These are phyloP conservation scores for Ahaetulla prasina DNA, from an alignment of 2,113 vertebrate genomes.

Conservation along the genomic window DNA sequence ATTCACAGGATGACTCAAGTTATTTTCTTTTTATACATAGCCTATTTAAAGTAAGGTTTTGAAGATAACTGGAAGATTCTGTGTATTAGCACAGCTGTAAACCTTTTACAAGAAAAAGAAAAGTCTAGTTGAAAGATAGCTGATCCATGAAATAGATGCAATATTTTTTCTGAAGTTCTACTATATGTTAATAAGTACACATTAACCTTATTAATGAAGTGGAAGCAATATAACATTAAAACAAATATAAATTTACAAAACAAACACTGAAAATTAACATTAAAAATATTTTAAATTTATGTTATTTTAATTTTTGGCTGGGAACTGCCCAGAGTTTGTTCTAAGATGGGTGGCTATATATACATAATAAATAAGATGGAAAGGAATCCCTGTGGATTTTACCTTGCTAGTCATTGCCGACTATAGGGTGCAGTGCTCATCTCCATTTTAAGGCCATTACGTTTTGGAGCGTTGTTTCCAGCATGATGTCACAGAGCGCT, in stretches of 20 bases:
- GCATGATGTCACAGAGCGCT: not conserved
- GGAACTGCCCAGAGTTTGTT: not conserved
- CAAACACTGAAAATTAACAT: not conserved
- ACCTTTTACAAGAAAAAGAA: not conserved
- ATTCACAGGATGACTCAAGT: not conserved
- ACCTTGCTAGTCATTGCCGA: no score
- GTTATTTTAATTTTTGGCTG: not conserved
- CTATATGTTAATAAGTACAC: not conserved
- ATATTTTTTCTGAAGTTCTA: not conserved
- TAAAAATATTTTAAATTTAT: not conserved
- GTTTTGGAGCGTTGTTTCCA: not conserved
- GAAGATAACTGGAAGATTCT: not conserved
- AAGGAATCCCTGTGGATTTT: not conserved
- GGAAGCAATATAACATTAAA: not conserved
- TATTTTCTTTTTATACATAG: not conserved
- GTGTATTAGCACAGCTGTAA: not conserved
- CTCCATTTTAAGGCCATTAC: not conserved
- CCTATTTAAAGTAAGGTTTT: not conserved
- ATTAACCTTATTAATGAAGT: not conserved
- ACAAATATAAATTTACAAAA: not conserved
- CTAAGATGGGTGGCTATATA: not conserved
- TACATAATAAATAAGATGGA: not conserved
- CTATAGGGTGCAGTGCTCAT: not conserved
- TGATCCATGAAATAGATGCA: not conserved
- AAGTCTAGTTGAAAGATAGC: not conserved